Conservation (phyloP, 2,888 invertebrate genomes). For the Torymus aiolomorphi region DNA sequence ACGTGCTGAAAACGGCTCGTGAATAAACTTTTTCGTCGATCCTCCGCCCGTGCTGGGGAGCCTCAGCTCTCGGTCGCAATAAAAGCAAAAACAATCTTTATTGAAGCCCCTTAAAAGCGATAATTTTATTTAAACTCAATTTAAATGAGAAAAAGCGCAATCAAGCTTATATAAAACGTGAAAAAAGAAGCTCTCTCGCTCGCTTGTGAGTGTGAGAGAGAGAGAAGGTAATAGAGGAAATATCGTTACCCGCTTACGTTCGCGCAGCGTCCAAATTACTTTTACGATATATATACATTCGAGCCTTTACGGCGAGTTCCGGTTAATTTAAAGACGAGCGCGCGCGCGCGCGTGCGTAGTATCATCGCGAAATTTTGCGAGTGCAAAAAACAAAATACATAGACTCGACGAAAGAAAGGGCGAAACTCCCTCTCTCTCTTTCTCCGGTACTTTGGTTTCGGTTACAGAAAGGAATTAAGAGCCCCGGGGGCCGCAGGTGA, state of each 20-base stretch:
- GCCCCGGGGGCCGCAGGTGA: conserved; percentile 39
- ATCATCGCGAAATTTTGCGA: conserved; percentile 43
- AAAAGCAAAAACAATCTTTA: conserved; percentile 39
- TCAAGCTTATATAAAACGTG: conserved; percentile 42
- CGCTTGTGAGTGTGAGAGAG: background rate
- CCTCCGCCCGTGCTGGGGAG: background rate
- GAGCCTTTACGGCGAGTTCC: conserved; percentile 54
- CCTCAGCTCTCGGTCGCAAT: background rate
- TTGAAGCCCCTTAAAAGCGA: conserved; percentile 39
- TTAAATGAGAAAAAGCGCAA: conserved; percentile 50
- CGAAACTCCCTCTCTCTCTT: background rate
- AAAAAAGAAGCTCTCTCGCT: conserved; percentile 14
- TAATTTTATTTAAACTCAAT: conserved; percentile 54
- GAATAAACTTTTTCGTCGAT: conserved; percentile 18
- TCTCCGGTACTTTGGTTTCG: conserved; percentile 48
- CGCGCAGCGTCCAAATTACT: conserved; percentile 45
- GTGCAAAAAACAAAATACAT: conserved; percentile 51
- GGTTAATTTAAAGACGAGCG: conserved; percentile 56
- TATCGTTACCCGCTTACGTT: conserved; percentile 42
- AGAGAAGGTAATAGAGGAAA: conserved; percentile 46
- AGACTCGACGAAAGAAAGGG: conserved; percentile 15
- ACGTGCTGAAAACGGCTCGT: conserved; percentile 16
- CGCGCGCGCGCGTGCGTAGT: background rate
- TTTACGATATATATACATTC: conserved; percentile 43
- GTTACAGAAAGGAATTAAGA: conserved; percentile 54